These are phyloP conservation scores for Hirundichthys speculiger DNA, from an alignment of 2,113 vertebrate genomes.

Conservation along the genomic window DNA sequence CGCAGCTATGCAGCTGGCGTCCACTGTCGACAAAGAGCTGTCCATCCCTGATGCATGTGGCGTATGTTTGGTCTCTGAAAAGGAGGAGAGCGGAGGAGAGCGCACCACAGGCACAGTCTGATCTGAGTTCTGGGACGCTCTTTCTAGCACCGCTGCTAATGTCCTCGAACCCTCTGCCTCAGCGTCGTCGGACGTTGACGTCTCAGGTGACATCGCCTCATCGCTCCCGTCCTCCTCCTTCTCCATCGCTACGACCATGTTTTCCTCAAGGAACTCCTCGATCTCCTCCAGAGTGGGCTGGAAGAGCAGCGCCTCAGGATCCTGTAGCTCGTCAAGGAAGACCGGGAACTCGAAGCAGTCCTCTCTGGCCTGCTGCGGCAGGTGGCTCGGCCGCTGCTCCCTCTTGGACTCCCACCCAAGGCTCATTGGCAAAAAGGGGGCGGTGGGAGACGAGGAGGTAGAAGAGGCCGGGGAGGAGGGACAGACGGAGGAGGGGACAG, in stretches of 20 bases:
- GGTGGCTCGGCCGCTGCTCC: slow-evolving; percentile 68
- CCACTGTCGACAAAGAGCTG: slow-evolving; percentile 58
- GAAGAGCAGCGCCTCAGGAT: slow-evolving; percentile 87
- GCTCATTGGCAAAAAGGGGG: slow-evolving; percentile 70
- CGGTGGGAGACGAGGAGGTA: slow-evolving; percentile 47
- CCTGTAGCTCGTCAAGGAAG: slow-evolving; percentile 86
- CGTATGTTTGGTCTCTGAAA: slow-evolving; percentile 64
- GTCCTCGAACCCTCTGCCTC: slow-evolving; percentile 78
- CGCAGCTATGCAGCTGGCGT: slow-evolving; percentile 18
- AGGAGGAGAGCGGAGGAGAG: slow-evolving; percentile 39
- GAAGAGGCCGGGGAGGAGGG: slow-evolving; percentile 34
- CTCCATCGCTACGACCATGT: slow-evolving; percentile 89
- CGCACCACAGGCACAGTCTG: slow-evolving; percentile 79
- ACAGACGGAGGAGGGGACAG: slow-evolving; percentile 33
- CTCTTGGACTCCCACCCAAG: slow-evolving; percentile 87
- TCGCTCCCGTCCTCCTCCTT: slow-evolving; percentile 74
- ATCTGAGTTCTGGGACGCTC: slow-evolving; percentile 75
- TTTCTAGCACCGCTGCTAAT: slow-evolving; percentile 72
- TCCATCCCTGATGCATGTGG: slow-evolving; percentile 64
- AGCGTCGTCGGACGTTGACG: slow-evolving; percentile 32
- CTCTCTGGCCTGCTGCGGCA: slow-evolving; percentile 82
- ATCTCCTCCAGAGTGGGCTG: slow-evolving; percentile 98
- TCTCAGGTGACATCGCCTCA: slow-evolving; percentile 53
- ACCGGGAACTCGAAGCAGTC: slow-evolving; percentile 89
- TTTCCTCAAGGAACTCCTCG: slow-evolving; percentile 97